Conservation (phyloP, 2,113 vertebrate genomes). For the Falco punctatus region DNA sequence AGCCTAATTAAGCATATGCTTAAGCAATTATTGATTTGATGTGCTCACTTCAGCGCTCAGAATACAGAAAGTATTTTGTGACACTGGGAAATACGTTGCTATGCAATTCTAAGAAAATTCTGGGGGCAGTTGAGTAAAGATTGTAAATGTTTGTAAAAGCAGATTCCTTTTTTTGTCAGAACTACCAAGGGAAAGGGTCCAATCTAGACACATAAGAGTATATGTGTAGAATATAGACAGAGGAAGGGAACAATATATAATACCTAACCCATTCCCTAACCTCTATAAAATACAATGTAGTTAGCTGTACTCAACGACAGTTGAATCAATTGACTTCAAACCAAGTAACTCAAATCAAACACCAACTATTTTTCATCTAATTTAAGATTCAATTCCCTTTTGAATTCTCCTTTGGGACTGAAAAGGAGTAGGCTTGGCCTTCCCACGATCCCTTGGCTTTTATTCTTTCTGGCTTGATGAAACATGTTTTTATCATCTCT, state of each 20-base stretch:
- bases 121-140: neutral
- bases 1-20: slow-evolving; percentile 49
- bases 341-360: neutral
- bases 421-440: neutral
- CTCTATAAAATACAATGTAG: neutral
- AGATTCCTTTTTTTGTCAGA: neutral
- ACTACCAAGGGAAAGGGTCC: neutral
- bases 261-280: neutral
- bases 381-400: neutral
- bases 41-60: neutral
- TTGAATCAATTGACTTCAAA: neutral
- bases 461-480: neutral
- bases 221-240: neutral
- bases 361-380: neutral
- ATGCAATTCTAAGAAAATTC: neutral
- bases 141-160: neutral
- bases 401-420: neutral
- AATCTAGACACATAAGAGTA: neutral
- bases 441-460: neutral
- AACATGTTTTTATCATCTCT: neutral
- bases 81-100: slow-evolving; percentile 6
- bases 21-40: slow-evolving; percentile 63
- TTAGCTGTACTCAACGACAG: neutral
- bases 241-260: neutral
- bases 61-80: slow-evolving; percentile 5